These are phyloP conservation scores for Ceratotherium simum DNA, from an alignment of 2,113 vertebrate genomes.

Conservation along the genomic window DNA sequence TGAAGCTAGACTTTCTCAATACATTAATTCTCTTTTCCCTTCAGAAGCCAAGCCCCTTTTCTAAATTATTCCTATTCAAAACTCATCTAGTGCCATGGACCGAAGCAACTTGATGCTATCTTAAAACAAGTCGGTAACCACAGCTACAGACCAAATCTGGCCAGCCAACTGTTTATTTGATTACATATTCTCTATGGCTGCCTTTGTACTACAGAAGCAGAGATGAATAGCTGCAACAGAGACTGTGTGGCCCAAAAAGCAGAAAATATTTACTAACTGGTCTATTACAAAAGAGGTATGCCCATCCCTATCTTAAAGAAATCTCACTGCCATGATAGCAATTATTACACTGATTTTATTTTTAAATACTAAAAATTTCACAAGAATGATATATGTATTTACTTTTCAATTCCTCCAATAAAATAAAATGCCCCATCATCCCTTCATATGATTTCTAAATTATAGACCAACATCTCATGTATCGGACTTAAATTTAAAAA, in stretches of 20 bases:
- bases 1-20: slow-evolving; percentile 8
- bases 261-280: background rate
- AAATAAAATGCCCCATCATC: slow-evolving; percentile 11
- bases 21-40: slow-evolving; percentile 36
- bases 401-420: slow-evolving; percentile 7
- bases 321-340: background rate
- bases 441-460: background rate
- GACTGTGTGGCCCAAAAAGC: background rate
- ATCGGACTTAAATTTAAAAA: background rate
- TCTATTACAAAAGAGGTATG: background rate
- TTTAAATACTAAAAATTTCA: slow-evolving; percentile 5
- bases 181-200: background rate
- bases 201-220: background rate
- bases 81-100: background rate
- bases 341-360: background rate
- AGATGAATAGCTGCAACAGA: background rate
- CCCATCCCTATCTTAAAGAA: background rate
- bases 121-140: background rate
- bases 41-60: slow-evolving; percentile 8
- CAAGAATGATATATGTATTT: slow-evolving; percentile 3
- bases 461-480: background rate
- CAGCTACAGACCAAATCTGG: background rate
- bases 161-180: background rate
- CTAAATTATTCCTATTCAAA: slow-evolving; percentile 45
- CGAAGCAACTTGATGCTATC: background rate